These are phyloP conservation scores for Achatina immaculata DNA, from an alignment of 1,140 invertebrate genomes.

Conservation along the genomic window DNA sequence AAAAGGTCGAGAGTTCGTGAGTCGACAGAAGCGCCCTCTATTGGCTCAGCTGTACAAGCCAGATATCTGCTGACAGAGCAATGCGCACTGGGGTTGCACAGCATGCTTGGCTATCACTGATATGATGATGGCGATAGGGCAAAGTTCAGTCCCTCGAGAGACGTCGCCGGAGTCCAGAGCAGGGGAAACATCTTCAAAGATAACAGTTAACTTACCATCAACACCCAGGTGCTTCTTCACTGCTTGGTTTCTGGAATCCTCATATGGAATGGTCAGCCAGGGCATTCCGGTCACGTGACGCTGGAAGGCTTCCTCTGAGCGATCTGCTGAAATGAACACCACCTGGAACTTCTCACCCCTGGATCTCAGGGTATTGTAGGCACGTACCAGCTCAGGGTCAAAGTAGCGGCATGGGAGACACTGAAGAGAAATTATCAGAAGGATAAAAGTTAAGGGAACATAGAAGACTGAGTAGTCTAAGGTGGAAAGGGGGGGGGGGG, in stretches of 20 bases:
- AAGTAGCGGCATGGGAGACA: slow-evolving; percentile 87
- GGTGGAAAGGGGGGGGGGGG: too few relatives aligned
- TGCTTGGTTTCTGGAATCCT: slow-evolving; percentile 76
- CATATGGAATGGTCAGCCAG: slow-evolving; percentile 80
- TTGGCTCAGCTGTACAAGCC: too few relatives aligned
- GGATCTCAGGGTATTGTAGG: slow-evolving; percentile 80
- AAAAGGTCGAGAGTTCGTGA: too few relatives aligned
- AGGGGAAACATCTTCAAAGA: neutral
- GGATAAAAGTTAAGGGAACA: too few relatives aligned
- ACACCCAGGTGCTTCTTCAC: slow-evolving; percentile 79
- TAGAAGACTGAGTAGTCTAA: too few relatives aligned
- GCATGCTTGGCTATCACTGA: too few relatives aligned
- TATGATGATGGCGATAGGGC: too few relatives aligned
- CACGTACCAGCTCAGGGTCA: slow-evolving; percentile 80
- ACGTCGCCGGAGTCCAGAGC: too few relatives aligned
- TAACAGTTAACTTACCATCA: slow-evolving; percentile 70
- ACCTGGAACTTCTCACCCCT: slow-evolving; percentile 82
- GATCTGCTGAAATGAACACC: slow-evolving; percentile 86
- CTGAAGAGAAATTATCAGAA: slow-evolving; percentile 74
- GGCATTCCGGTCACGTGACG: slow-evolving; percentile 80
- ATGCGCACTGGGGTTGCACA: too few relatives aligned
- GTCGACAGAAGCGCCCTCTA: too few relatives aligned
- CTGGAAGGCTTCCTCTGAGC: slow-evolving; percentile 79
- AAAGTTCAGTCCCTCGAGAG: too few relatives aligned
- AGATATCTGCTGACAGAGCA: too few relatives aligned